These are phyloP conservation scores for Ariolimax columbianus DNA, from an alignment of 2,888 invertebrate genomes.

Conservation along the genomic window DNA sequence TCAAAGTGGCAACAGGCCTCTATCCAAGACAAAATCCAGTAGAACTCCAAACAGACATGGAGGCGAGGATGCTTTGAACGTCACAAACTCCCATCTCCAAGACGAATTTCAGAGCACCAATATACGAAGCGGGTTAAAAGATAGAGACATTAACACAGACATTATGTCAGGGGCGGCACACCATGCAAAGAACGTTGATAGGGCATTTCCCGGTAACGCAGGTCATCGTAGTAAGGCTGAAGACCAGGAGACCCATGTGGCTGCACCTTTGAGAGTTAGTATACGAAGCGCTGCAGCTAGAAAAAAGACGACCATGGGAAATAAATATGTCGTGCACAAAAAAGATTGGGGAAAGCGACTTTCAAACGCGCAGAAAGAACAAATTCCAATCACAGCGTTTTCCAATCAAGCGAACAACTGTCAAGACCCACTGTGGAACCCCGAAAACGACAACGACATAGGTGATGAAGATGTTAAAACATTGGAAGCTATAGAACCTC, in stretches of 20 bases:
- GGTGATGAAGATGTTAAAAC: background rate
- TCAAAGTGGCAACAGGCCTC: background rate
- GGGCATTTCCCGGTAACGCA: background rate
- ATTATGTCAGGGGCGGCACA: background rate
- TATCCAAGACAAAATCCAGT: background rate
- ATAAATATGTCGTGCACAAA: slow-evolving; percentile 41
- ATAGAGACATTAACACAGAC: background rate
- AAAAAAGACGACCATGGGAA: background rate
- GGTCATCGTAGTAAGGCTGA: background rate
- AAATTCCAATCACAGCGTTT: background rate
- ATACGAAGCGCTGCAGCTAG: background rate
- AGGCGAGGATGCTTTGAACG: background rate
- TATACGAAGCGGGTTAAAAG: background rate
- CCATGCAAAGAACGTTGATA: background rate
- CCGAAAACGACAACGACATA: background rate
- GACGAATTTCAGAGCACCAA: background rate
- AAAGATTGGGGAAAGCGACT: slow-evolving; percentile 40
- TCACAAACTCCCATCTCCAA: background rate
- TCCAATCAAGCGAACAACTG: background rate
- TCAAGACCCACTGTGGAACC: background rate
- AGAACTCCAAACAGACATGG: background rate
- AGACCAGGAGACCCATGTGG: background rate
- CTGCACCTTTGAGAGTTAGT: slow-evolving; percentile 22
- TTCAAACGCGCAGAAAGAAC: background rate
- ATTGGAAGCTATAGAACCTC: background rate